Percentiles rank a stretch among this genome's conserved stretches.
phyloP scores from a whole-genome alignment of 2,797 vertebrate species.

The Phalloptychus januarius region DNA sequence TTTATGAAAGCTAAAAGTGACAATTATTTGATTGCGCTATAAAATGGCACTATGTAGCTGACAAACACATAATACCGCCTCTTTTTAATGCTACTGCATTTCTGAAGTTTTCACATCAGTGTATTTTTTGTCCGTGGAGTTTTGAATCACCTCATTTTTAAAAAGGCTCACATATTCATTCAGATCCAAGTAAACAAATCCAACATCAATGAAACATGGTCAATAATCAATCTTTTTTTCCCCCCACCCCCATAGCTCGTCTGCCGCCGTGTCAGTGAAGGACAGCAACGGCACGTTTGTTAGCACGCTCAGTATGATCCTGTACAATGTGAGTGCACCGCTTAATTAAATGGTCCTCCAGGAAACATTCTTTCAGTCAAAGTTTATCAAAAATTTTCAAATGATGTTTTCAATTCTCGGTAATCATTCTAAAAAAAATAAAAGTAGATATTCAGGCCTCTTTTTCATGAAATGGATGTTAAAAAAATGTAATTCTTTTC shows the following conservation, averaged over 20 bases:
- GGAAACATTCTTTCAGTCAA: neutral
- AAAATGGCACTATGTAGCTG: no score
- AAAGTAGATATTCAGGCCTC: neutral
- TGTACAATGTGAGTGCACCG: constrained; percentile 92
- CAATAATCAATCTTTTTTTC: constrained; percentile 6
- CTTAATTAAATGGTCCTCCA: neutral
- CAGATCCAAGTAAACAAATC: constrained; percentile 1
- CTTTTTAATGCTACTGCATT: constrained; percentile 10
- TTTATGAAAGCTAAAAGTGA: no score
- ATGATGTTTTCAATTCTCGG: neutral
- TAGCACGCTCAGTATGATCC: constrained; percentile 94
- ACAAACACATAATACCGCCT: no score
- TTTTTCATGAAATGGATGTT: neutral
- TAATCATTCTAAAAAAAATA: neutral
- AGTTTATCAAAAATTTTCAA: neutral
- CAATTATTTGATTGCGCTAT: no score
- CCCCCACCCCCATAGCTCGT: constrained; percentile 83
- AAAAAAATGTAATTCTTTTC: neutral
- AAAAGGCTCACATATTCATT: constrained; percentile 26
- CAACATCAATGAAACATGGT: neutral
- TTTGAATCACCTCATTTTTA: constrained; percentile 23
- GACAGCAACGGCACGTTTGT: constrained; percentile 98
- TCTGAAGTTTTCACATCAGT: constrained; percentile 9
- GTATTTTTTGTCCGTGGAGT: constrained; percentile 2
- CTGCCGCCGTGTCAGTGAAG: constrained; percentile 94